Conservation (phyloP, 2,797 vertebrate genomes). For the Macropus fuliginosus region DNA sequence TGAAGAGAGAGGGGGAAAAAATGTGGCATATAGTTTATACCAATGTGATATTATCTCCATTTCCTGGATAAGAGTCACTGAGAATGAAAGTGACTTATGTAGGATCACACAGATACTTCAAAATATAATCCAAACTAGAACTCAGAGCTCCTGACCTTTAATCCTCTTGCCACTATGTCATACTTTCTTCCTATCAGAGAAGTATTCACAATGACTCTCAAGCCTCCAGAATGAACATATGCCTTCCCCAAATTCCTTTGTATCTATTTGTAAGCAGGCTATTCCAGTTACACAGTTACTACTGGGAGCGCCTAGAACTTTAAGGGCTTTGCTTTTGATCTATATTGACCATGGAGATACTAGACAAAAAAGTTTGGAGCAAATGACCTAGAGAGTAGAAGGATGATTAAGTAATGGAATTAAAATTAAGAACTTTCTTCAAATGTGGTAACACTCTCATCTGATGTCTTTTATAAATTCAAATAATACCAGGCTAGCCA, state of each 20-base stretch:
- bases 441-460: conserved; percentile 36
- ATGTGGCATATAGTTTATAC: too few species aligned
- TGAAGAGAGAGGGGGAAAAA: too few species aligned
- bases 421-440: conserved; percentile 36
- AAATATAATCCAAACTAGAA: neutral
- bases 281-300: neutral
- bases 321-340: neutral
- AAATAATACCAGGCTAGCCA: conserved; percentile 2
- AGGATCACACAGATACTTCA: neutral
- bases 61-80: too few species aligned
- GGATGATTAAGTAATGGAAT: conserved; percentile 40
- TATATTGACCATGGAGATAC: neutral
- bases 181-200: neutral
- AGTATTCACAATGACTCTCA: neutral
- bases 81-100: too few species aligned
- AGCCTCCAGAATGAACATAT: neutral
- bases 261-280: neutral
- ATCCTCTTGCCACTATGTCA: neutral
- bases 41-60: too few species aligned
- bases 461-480: conserved; percentile 9
- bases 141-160: neutral
- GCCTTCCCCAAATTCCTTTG: neutral
- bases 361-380: conserved; percentile 44
- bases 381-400: conserved; percentile 40
- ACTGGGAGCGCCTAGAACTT: neutral